A percentile compares a stretch with the other conserved stretches of the same genome.
Evolutionary conservation across 2,797 vertebrate genomes (phyloP).

Genomic region (Pempheris klunzingeri): DNA sequence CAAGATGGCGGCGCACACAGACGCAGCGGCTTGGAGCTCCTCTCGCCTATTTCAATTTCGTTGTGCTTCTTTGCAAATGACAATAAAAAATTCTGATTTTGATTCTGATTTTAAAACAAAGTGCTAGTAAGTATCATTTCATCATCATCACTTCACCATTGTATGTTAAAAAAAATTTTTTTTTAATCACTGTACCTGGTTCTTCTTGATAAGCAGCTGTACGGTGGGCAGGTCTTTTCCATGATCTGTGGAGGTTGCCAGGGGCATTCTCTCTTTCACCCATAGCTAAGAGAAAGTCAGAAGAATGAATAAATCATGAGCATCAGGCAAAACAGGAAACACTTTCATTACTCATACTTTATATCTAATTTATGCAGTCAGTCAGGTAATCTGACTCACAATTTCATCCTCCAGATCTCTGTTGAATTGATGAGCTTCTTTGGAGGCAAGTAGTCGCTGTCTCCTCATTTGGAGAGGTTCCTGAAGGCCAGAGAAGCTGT

Average conservation of each 20-base stretch:
- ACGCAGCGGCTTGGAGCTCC: no score
- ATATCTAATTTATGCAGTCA: background rate
- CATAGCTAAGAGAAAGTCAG: conserved; percentile 85
- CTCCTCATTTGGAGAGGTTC: conserved; percentile 88
- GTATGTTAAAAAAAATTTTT: background rate
- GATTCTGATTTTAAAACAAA: conserved; percentile 5
- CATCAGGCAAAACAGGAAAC: conserved; percentile 15
- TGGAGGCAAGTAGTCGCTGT: conserved; percentile 88
- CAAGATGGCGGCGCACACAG: no score
- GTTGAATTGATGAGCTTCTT: conserved; percentile 95
- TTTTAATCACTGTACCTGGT: conserved; percentile 87
- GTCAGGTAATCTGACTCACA: conserved; percentile 80
- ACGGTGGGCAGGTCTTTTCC: conserved; percentile 95
- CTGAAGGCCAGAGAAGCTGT: conserved; percentile 88
- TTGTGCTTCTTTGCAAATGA: no score
- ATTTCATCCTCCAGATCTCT: conserved; percentile 96
- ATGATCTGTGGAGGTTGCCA: conserved; percentile 92
- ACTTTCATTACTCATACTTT: background rate
- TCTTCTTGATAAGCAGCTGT: conserved; percentile 96
- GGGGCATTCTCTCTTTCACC: conserved; percentile 93
- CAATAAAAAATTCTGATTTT: no score
- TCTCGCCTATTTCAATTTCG: no score
- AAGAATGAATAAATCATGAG: conserved; percentile 28
- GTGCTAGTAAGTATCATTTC: background rate
- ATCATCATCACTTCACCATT: background rate